Base-by-base conservation (phyloP, 2,113 vertebrate genomes). In the Melanocharis versteri region DNA sequence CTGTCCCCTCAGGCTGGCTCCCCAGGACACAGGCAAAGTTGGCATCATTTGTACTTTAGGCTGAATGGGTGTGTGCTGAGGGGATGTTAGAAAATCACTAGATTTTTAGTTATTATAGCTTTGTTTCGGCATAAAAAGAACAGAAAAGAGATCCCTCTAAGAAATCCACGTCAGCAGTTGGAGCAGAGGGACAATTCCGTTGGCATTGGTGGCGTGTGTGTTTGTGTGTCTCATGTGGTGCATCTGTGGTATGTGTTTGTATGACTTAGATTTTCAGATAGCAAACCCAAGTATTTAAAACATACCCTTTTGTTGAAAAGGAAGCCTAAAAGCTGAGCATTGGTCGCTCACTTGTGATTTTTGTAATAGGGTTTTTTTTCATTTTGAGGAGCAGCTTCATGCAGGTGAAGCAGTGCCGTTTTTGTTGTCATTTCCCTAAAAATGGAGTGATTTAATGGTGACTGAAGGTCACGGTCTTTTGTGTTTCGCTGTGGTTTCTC, bases 161-260 rank as follows among this genome's bases (percentile, higher is more conserved):
- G 40, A 35, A 48, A 28, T 56, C 18, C 3, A 1, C 13, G 27
- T 69, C 54, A 54, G 40, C 21, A 35, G 14, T 11, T 47, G 48
- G 47, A 69, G 35, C 15, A 62, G 26, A 54, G 18, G 27, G 62
- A 13, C 62, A 33, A 3, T 62, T 56, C 53, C 2, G 2, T 7
- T 13, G 30, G 21, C 21, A 2, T 2, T 19, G 35, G 8, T 68
- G 54, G 9, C 31, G 39, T 53, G 51, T 56, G 30, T 42, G 58
- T 40, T 18, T 21, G 15, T 58, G n/a, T 68, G 30, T n/a, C 30
- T 47, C 40, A 47, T 3, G 0, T 40, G 60, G 51, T 37, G 22
- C 8, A 33, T 44, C 37, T 0, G 0, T 61, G 40, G 12, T 7
- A 1, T 6, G 6, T 19, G 47, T 51, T 20, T 69, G 27, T 44